phyloP scores from a whole-genome alignment of 2,113 vertebrate genomes.

The Pseudorhombus dupliciocellatus region DNA sequence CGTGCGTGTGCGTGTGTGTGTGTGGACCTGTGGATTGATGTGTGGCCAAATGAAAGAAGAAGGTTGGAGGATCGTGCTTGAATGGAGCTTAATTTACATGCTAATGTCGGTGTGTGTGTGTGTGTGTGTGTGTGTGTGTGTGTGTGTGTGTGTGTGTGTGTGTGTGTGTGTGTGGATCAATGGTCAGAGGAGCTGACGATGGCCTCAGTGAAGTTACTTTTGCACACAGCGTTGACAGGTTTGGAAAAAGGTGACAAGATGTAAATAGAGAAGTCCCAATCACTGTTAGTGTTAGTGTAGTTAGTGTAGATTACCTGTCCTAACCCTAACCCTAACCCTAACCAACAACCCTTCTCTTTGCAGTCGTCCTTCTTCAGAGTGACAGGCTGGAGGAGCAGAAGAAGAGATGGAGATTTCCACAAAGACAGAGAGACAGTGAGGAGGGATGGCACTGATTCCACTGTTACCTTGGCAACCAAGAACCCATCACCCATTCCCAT shows the following conservation, averaged over 20 bases:
- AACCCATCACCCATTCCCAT: constrained; percentile 48
- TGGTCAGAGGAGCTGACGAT: constrained; percentile 61
- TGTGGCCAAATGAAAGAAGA: constrained; percentile 77
- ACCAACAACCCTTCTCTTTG: background rate
- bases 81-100: constrained; percentile 81
- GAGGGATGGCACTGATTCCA: constrained; percentile 25
- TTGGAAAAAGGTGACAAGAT: background rate
- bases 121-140: constrained; percentile 45
- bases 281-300: too few species aligned
- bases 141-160: constrained; percentile 41
- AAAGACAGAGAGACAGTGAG: constrained; percentile 23
- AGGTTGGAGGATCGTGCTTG: constrained; percentile 69
- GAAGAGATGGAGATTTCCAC: constrained; percentile 19
- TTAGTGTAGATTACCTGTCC: too few species aligned
- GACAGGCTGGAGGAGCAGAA: background rate
- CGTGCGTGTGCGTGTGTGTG: constrained; percentile 14
- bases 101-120: constrained; percentile 63
- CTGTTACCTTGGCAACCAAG: constrained; percentile 58
- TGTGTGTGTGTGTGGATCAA: constrained; percentile 55
- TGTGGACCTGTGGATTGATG: constrained; percentile 67
- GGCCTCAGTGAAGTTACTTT: constrained; percentile 22
- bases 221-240: constrained; percentile 19
- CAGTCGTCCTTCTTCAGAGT: background rate
- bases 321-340: too few species aligned
- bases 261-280: too few species aligned